Evolutionary conservation across 2,888 invertebrate species (phyloP), one percentile per base, ranked within the genome.

Genomic region (Arrhopalites spinosus): DNA sequence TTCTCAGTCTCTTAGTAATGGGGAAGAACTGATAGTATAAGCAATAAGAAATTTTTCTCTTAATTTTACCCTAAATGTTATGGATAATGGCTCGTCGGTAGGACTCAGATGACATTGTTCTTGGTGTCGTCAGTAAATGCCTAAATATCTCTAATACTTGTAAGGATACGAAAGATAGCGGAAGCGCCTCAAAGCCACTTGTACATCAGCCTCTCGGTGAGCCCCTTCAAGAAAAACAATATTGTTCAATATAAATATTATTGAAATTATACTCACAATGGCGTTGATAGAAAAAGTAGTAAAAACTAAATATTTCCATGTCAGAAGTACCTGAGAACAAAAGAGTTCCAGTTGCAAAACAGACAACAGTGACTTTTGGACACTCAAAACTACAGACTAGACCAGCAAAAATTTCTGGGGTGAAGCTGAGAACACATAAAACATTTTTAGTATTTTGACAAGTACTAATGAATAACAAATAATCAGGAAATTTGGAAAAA

Each of bases 271-370:
- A n/a, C n/a, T n/a, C n/a, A n/a, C n/a, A n/a, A n/a, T n/a, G n/a
- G n/a, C n/a, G n/a, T 11, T 15, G 47, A 45, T 45, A 11, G 15
- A 45, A 8, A 15, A 11, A 45, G 15, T 45, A 11, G 15, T 11
- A 45, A 45, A 45, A 11, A 15, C 47, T 11, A 45, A 11, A 45
- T 45, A 45, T 45, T 45, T 8, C 15, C 15, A 11, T 45, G 47
- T 45, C 15, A 45, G 47, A 8, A 45, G n/a, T 67, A 67, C 67
- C 67, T 23, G 67, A 67, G 45, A 67, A 67, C 20, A 67, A n/a
- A 13, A 67, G 47, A 1, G 67, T 67, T 7, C 67, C 67, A 47
- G 67, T 67, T 20, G 67, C 67, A 47, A 67, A 67, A 36, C 67
- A 67, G 15, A 67, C 67, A 15, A 67, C 67, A 8, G 67, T 67